Evolutionary conservation across 2,113 vertebrate species (phyloP), one percentile per base, ranked within the genome.

Genomic region (Hoplias malabaricus): DNA sequence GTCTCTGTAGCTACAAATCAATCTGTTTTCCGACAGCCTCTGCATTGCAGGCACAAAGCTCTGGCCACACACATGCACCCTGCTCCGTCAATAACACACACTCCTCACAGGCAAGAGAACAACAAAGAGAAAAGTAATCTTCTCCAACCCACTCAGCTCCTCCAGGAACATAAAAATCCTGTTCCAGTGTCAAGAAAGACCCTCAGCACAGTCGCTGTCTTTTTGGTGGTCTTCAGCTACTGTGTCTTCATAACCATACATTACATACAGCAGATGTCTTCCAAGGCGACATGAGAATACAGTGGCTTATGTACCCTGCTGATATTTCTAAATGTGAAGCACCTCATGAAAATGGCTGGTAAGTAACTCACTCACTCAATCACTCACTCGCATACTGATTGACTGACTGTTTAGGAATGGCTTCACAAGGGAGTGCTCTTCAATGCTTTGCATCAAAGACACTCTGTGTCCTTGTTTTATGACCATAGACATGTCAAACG

Each of bases 1-100:
- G 87, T 88, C 88, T 90, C 82, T 56, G 78, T 82, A 75, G 87
- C 88, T 84, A 88, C 89, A 91, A 92, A 92, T 93, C 89, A 91
- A 88, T 88, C 73, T 77, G 82, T 19, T 68, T 61, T 65, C 73
- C 31, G 87, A 91, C 90, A 91, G 89, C 88, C 90, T 88, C 91
- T 84, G 91, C 91, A 92, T 87, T 93, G 91, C 92, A 90, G 91
- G 81, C 85, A 80, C 81, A 25, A 31, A 61, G 73, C 83, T 84
- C 67, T 27, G 56, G 46, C 53, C 62, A 79, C 71, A 79, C 71
- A 79, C 77, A 75, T 75, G 25, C 50, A 67, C 36, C 75, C 65
- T 11, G 59, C 67, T 59, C 21, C 43, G 33, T 72, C 34, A 69
- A 34, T 73, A 75, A 68, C 25, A 53, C 73, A 57, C 69, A 29